Base-by-base conservation (phyloP, 92 coral and sea anemone species). In the Phymanthus crucifer region DNA sequence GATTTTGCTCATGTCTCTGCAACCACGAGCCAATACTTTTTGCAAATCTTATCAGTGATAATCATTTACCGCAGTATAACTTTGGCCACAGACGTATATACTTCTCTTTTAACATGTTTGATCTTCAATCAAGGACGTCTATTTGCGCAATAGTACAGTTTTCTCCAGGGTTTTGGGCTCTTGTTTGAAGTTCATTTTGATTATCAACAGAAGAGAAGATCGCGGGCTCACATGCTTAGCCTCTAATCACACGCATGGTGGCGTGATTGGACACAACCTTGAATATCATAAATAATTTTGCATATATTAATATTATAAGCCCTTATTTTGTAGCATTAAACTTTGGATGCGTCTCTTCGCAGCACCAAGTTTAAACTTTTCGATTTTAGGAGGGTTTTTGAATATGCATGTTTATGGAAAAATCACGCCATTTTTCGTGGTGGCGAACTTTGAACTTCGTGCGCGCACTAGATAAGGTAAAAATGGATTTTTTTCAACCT, bases 181-280 rank as follows among this genome's bases (percentile, higher is more conserved):
- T 43, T 43, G 9, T n/a, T 19, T 24, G 66, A 21, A 12, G 32
- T 61, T 29, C 68, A 27, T 26, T 23, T 54, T 23, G 64, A 54
- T 23, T 4, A 27, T 61, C 11, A 24, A 61, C 68, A 61, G 16
- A 61, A 27, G 34, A 61, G 32, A 24, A 2, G 34, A 61, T 61
- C 68, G 68, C 68, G 68, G 68, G 68, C 68, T 33, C 68, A 61
- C 14, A 18, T 9, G n/a, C 3, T 54, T n/a, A 45, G 50, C 68
- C 29, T 61, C 29, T 3, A 61, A 61, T 61, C 68, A 8, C 11
- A 61, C 68, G 34, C 68, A 34, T 34, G 68, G 2, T 61, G 68
- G 29, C 68, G 68, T 61, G 68, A 61, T 61, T 61, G 68, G 68
- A 61, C 68, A 14, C 17, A 27, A 17, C 68, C 32, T n/a, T 7